A percentile compares a stretch with the other conserved stretches of the same genome.
These are phyloP conservation scores for Lapara coniferarum DNA, from an alignment of 2,888 invertebrate genomes.

Conservation along the genomic window DNA sequence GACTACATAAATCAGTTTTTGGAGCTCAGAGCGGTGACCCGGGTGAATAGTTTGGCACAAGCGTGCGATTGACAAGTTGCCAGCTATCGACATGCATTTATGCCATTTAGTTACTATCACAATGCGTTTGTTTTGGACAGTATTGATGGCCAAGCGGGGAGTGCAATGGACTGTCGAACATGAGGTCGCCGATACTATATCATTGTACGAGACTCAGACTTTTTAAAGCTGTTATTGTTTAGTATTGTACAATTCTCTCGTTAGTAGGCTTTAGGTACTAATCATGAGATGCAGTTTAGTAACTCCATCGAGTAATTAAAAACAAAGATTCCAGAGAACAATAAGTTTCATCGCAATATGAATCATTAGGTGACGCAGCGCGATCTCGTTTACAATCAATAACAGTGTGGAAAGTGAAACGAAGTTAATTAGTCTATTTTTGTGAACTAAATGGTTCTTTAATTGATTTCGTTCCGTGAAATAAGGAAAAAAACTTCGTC, in stretches of 20 bases:
- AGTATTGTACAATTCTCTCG: no score
- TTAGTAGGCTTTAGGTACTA: no score
- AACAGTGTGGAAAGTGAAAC: conserved; percentile 58
- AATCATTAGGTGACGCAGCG: conserved; percentile 41
- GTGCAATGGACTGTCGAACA: no score
- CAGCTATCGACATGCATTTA: not conserved
- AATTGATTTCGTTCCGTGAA: conserved; percentile 63
- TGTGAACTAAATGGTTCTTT: conserved; percentile 58
- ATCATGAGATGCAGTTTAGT: no score
- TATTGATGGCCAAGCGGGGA: not conserved
- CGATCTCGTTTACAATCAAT: conserved; percentile 38
- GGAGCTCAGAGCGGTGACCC: conserved; percentile 7
- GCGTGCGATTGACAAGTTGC: conserved; percentile 12
- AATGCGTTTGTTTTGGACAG: conserved; percentile 1
- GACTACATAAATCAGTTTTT: conserved; percentile 4
- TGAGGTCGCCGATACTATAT: no score
- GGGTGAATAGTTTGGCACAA: conserved; percentile 7
- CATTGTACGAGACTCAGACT: no score
- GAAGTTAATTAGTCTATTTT: conserved; percentile 64
- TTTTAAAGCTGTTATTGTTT: no score
- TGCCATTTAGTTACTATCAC: conserved; percentile 15
- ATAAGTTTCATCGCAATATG: conserved; percentile 33
- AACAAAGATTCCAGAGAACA: not conserved
- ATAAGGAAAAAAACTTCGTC: conserved; percentile 48
- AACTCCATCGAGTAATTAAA: not conserved